phyloP scores from a whole-genome alignment of 2,888 invertebrate species.

The Spilosoma lubricipeda region DNA sequence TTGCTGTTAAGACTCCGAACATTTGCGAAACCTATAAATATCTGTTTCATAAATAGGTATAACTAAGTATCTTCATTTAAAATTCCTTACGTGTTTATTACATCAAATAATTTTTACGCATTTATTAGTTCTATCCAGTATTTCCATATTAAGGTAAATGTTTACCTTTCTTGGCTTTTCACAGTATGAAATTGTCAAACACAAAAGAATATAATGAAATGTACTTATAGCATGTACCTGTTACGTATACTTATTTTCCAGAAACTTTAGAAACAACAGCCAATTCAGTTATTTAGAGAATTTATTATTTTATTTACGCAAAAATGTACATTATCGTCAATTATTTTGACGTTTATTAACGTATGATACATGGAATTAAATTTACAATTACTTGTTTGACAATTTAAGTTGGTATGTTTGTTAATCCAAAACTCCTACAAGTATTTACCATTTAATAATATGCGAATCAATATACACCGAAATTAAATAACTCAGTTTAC shows the following conservation, averaged over 20 bases:
- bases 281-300: neutral
- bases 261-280: neutral
- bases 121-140: neutral
- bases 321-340: neutral
- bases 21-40: neutral
- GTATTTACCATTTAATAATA: neutral
- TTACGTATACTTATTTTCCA: neutral
- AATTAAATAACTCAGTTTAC: slow-evolving; percentile 6
- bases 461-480: neutral
- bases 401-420: neutral
- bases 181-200: neutral
- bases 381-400: neutral
- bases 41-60: neutral
- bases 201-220: neutral
- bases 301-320: neutral
- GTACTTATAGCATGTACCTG: neutral
- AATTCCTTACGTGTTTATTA: neutral
- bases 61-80: neutral
- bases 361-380: neutral
- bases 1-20: no score
- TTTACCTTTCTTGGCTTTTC: neutral
- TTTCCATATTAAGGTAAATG: neutral
- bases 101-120: neutral
- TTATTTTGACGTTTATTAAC: neutral
- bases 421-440: neutral